These are phyloP conservation scores for Synergus itoensis DNA, from an alignment of 2,888 invertebrate species.

Conservation along the genomic window DNA sequence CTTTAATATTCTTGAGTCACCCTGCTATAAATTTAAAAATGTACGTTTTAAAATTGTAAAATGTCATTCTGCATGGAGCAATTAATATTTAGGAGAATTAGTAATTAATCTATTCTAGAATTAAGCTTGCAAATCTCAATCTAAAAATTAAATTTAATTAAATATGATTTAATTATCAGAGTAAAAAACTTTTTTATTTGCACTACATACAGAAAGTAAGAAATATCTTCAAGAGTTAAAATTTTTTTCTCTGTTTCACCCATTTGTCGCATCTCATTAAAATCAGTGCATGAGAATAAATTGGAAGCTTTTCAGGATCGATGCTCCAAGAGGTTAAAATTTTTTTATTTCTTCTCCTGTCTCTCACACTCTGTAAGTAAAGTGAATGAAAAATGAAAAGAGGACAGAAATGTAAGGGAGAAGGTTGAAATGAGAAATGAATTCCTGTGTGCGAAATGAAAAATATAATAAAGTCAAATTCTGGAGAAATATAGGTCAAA, in stretches of 20 bases:
- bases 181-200: too few relatives aligned
- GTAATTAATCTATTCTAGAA: too few relatives aligned
- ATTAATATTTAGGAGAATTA: too few relatives aligned
- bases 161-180: too few relatives aligned
- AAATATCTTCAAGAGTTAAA: neutral
- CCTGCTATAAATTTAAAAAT: too few relatives aligned
- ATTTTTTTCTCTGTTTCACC: neutral
- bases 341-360: conserved; percentile 4
- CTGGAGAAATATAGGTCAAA: conserved; percentile 13
- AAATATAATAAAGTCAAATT: neutral
- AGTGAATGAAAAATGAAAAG: neutral
- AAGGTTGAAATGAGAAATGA: neutral
- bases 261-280: conserved; percentile 8
- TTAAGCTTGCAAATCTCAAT: too few relatives aligned
- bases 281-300: neutral
- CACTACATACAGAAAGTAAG: neutral
- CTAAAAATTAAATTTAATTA: too few relatives aligned
- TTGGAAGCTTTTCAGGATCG: neutral
- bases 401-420: neutral
- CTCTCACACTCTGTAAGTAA: neutral
- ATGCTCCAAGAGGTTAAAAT: neutral
- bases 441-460: conserved; percentile 5
- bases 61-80: too few relatives aligned
- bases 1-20: too few relatives aligned
- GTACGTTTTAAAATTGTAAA: too few relatives aligned